Evolutionary conservation across 2,888 invertebrate species (phyloP), one percentile per base, ranked within the genome.

Genomic region (Eupelmus urozonus): DNA sequence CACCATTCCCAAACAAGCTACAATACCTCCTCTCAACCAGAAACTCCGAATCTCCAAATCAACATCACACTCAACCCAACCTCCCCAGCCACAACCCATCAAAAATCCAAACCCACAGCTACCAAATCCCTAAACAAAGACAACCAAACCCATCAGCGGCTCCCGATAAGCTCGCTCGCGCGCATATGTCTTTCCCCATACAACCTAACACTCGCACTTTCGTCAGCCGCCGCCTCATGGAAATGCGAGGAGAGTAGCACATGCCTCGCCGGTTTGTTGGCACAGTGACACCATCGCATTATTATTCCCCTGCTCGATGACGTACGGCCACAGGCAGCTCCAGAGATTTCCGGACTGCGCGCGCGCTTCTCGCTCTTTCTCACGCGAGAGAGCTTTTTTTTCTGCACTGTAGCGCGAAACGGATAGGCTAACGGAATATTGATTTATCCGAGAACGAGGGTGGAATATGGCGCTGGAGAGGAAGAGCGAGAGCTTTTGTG

Each of bases 361-460:
- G n/a, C n/a, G n/a, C n/a, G n/a, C n/a, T n/a, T n/a, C n/a, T n/a
- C n/a, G n/a, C n/a, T n/a, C n/a, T n/a, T n/a, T 18, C 27, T 13
- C 18, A 23, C 27, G 53, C 20, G n/a, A 34, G 9, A 34, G 9
- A 45, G 59, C 29, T 57, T 23, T 13, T 23, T 25, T 57, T 34
- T 20, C 18, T 45, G 59, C 18, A 23, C n/a, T 9, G 7, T 16
- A 25, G 18, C 45, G 27, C 18, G 23, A 29, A 51, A n/a, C 20
- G 51, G 34, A 40, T 9, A 25, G 57, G 16, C 55, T 45, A 45
- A 55, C 65, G 45, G 65, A 73, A 65, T 73, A 73, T 73, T 65
- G 73, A 65, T 73, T 45, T 57, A 34, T 51, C 16, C 34, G 53
- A 23, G 13, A 25, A 49, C 23, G 4, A 5, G 23, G 42, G 18